These are phyloP conservation scores for Microcebus ravelobensis DNA, from an alignment of 2,113 vertebrate species.

Conservation along the genomic window DNA sequence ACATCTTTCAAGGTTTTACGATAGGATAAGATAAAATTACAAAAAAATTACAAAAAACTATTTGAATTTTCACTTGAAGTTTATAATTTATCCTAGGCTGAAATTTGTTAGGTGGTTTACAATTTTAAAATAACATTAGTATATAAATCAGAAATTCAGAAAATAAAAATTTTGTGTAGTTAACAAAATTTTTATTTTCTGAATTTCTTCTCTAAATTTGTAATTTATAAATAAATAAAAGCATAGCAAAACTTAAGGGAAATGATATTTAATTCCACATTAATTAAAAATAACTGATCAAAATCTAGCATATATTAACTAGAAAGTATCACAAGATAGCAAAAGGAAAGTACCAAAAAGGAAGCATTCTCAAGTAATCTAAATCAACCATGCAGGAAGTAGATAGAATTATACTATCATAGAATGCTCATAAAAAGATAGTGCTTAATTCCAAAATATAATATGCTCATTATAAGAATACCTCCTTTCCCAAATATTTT, in stretches of 20 bases:
- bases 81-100: not conserved
- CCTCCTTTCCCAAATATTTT: not conserved
- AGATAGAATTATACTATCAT: not conserved
- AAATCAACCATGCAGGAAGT: not conserved
- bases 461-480: not conserved
- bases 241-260: not conserved
- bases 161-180: too few species aligned
- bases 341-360: not conserved
- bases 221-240: not conserved
- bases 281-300: not conserved
- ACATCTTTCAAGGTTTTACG: not conserved
- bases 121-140: not conserved
- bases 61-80: not conserved
- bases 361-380: not conserved
- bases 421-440: not conserved
- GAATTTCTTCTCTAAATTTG: not conserved
- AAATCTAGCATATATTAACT: not conserved
- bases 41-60: not conserved
- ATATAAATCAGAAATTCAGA: too few species aligned
- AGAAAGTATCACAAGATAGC: not conserved
- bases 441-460: not conserved
- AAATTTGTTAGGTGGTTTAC: not conserved
- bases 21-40: not conserved
- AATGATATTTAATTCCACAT: not conserved
- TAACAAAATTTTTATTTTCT: not conserved